These are phyloP conservation scores for Ptilodon capucinus DNA, from an alignment of 2,888 invertebrate genomes.

Conservation along the genomic window DNA sequence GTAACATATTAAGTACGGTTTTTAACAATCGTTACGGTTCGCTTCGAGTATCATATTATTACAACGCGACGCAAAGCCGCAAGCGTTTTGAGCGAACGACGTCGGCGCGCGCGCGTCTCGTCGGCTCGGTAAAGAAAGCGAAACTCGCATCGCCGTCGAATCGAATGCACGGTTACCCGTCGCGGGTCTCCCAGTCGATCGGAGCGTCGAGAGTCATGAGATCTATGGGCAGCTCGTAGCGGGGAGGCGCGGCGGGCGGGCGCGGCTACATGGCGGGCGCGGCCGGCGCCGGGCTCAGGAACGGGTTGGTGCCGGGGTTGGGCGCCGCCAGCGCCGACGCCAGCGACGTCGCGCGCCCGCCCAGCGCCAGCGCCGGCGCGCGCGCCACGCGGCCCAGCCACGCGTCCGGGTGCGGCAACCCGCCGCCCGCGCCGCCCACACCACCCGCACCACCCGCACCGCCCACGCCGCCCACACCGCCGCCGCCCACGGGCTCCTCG, in stretches of 20 bases:
- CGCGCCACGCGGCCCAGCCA: constrained; percentile 90
- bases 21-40: neutral
- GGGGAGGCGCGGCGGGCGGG: constrained; percentile 8
- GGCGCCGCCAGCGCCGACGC: constrained; percentile 44
- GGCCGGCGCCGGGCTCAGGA: constrained; percentile 30
- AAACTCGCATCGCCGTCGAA: too few species aligned
- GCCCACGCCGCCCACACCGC: constrained; percentile 38
- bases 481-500: constrained; percentile 70
- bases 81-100: neutral
- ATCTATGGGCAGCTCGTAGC: neutral
- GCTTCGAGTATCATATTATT: neutral
- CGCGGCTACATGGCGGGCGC: constrained; percentile 24
- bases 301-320: constrained; percentile 39
- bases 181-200: neutral
- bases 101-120: constrained; percentile 1
- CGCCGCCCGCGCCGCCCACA: constrained; percentile 41
- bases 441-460: constrained; percentile 48
- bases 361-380: constrained; percentile 79
- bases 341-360: constrained; percentile 60
- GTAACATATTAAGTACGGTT: neutral
- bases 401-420: constrained; percentile 90
- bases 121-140: too few species aligned
- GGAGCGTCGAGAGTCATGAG: neutral
- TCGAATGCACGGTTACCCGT: neutral
- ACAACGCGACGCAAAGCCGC: neutral